phyloP scores from a whole-genome alignment of 2,797 vertebrate species.

The Ciconia nigra region DNA sequence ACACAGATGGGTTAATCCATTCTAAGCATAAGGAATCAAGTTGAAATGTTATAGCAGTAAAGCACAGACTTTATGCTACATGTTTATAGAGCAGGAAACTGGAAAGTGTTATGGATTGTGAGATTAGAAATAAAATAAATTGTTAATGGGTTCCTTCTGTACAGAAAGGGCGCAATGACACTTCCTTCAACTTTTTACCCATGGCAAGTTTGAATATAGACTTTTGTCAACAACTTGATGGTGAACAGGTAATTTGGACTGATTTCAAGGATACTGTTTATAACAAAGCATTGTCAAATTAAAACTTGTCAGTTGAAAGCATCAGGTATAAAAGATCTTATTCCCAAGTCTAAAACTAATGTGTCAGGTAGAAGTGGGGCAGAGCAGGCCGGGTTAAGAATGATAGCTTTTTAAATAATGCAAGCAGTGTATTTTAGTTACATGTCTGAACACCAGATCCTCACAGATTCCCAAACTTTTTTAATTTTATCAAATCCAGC shows the following conservation, averaged over 20 bases:
- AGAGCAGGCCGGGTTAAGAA: neutral
- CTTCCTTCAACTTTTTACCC: neutral
- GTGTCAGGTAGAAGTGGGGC: neutral
- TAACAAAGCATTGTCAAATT: neutral
- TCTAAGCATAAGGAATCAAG: neutral
- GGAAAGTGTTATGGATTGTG: neutral
- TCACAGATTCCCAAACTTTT: neutral
- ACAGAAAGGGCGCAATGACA: neutral
- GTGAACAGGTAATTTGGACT: neutral
- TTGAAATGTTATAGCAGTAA: neutral
- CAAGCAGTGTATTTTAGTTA: neutral
- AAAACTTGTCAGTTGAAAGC: neutral
- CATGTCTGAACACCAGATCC: neutral
- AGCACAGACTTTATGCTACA: neutral
- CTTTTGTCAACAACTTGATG: neutral
- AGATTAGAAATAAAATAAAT: neutral
- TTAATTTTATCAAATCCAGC: neutral
- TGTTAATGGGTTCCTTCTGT: neutral
- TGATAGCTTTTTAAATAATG: neutral
- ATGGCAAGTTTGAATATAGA: neutral
- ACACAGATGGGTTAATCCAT: neutral
- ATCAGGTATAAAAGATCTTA: neutral
- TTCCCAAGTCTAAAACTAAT: neutral
- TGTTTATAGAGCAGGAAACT: neutral
- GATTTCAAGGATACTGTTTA: neutral